Evolutionary conservation across 2,113 vertebrate genomes (phyloP).

Genomic region (Ceyx margarethae): DNA sequence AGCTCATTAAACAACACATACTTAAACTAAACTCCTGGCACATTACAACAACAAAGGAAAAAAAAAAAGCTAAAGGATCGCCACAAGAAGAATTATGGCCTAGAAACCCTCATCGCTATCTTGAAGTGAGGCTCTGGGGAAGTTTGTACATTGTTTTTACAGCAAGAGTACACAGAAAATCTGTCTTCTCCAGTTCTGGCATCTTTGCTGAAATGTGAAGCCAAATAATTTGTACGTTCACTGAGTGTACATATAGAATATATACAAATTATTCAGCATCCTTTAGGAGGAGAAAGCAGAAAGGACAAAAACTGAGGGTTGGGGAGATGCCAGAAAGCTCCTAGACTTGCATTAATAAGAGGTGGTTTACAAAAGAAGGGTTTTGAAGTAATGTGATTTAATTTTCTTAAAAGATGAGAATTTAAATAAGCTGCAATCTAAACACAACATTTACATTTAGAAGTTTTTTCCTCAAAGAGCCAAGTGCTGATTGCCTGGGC

Average conservation of each 20-base stretch:
- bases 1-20: conserved; percentile 40
- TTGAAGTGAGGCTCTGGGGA: conserved; percentile 11
- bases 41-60: background rate
- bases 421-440: conserved; percentile 1
- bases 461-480: background rate
- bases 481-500: background rate
- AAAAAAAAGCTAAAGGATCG: conserved; percentile 33
- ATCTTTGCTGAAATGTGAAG: conserved; percentile 16
- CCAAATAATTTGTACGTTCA: conserved; percentile 39
- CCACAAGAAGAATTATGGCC: conserved; percentile 47
- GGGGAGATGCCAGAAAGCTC: conserved; percentile 1
- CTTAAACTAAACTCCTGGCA: conserved; percentile 52
- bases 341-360: background rate
- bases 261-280: conserved; percentile 39
- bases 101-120: conserved; percentile 13
- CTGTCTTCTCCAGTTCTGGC: conserved; percentile 54
- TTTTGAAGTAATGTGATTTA: background rate
- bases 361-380: background rate
- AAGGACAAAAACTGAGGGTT: conserved; percentile 34
- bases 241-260: conserved; percentile 45
- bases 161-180: conserved; percentile 45
- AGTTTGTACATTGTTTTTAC: conserved; percentile 37
- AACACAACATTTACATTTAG: background rate
- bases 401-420: background rate
- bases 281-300: conserved; percentile 20